These are phyloP conservation scores for Tokudaia muenninki DNA, from an alignment of 2,797 vertebrate genomes.

Conservation along the genomic window DNA sequence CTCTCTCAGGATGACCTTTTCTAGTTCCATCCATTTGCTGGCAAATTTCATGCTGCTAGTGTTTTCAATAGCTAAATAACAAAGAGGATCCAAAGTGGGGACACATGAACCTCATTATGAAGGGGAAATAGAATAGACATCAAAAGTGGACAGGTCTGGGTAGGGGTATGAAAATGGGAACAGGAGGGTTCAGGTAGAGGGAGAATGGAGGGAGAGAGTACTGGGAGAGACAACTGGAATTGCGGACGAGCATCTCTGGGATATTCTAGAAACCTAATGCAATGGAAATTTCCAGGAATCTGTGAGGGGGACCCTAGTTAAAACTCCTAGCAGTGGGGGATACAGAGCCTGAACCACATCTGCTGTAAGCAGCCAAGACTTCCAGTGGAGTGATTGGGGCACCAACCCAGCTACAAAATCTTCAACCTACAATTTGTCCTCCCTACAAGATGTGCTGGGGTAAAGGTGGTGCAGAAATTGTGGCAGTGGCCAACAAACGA, in stretches of 20 bases:
- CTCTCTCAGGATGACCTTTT: background rate
- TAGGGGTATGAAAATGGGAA: background rate
- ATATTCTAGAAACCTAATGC: background rate
- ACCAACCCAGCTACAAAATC: background rate
- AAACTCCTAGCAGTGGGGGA: background rate
- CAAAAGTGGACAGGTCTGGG: background rate
- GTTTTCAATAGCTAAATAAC: background rate
- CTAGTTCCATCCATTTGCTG: background rate
- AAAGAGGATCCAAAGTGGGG: background rate
- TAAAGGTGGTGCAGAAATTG: background rate
- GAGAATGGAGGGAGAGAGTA: background rate
- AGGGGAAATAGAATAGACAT: background rate
- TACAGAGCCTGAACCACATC: background rate
- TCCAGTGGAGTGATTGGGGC: background rate
- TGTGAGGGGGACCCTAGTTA: background rate
- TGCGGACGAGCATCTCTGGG: background rate
- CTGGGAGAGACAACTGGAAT: background rate
- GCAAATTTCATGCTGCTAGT: background rate
- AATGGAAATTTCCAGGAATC: background rate
- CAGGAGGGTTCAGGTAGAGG: background rate
- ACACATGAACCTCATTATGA: background rate
- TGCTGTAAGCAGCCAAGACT: background rate
- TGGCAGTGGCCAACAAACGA: background rate
- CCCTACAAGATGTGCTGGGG: background rate
- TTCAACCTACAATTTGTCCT: background rate